Percentiles rank a stretch among this genome's conserved stretches.
Evolutionary conservation across 2,888 invertebrate species (phyloP).

Genomic region (Eupithecia inturbata): DNA sequence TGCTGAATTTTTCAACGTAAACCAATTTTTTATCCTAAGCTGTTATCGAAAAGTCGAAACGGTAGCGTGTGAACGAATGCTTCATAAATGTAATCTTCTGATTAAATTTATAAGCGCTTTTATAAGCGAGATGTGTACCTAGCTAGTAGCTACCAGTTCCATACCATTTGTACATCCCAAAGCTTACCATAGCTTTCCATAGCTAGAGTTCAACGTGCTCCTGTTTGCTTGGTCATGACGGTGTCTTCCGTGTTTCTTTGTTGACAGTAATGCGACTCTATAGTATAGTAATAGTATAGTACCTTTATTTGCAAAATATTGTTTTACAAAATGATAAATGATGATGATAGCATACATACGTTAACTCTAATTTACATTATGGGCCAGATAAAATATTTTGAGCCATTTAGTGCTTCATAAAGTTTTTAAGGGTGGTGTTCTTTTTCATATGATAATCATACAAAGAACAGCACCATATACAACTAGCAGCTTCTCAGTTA

Average conservation of each 20-base stretch:
- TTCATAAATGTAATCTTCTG: too few relatives aligned
- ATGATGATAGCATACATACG: too few relatives aligned
- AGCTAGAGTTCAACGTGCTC: conserved; percentile 72
- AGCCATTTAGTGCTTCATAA: not conserved
- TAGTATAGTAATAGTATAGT: too few relatives aligned
- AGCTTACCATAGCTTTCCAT: conserved; percentile 53
- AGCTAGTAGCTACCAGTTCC: conserved; percentile 55
- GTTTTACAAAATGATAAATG: not conserved
- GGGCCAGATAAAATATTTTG: not conserved
- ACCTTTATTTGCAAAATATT: not conserved
- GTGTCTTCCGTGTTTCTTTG: conserved; percentile 16
- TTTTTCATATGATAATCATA: too few relatives aligned
- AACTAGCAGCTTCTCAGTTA: not conserved
- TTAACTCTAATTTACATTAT: not conserved
- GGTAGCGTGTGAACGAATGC: conserved; percentile 46
- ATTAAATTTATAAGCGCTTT: too few relatives aligned
- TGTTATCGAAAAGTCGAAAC: conserved; percentile 36
- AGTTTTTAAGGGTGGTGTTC: not conserved
- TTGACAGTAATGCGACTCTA: conserved; percentile 21
- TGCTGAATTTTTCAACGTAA: not conserved
- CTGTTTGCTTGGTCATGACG: conserved; percentile 63
- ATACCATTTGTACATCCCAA: conserved; percentile 56
- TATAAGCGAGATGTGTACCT: conserved; percentile 48
- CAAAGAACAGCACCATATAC: too few relatives aligned
- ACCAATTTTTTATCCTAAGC: not conserved